Evolutionary conservation across 2,797 vertebrate species (phyloP), one percentile per base, ranked within the genome.

Genomic region (Cephalopachus bancanus): DNA sequence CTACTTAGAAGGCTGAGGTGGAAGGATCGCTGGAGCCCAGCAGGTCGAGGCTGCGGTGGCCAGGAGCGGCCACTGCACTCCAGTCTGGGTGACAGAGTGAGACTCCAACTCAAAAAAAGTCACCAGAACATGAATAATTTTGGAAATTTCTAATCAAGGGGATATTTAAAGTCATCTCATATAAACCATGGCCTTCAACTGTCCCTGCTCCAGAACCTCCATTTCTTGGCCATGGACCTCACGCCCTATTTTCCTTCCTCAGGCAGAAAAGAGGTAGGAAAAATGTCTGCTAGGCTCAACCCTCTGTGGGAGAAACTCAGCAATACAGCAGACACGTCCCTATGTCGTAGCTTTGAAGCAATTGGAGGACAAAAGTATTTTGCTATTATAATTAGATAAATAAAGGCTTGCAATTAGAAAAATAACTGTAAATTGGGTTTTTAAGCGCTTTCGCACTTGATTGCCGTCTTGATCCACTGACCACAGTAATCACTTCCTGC

Each of bases 81-180:
- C n/a, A n/a, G n/a, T n/a, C n/a, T n/a, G n/a, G n/a, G n/a, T n/a
- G n/a, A n/a, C n/a, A n/a, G n/a, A n/a, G n/a, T n/a, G n/a, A n/a
- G n/a, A n/a, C n/a, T n/a, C n/a, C n/a, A n/a, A n/a, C n/a, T n/a
- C n/a, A n/a, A n/a, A n/a, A 24, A 12, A 67, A 91, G 20, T 84
- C 37, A 87, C 30, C 37, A 67, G 75, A 83, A 55, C 57, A 88
- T 92, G 75, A 81, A 91, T 94, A 78, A 79, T 92, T 92, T 75
- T 49, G 57, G 71, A 65, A 92, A 71, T 62, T 62, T 85, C 55
- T 81, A 80, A 81, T 67, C 71, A 69, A 74, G n/a, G 28, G 16
- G 30, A 84, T 76, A 64, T 78, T 91, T 55, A 51, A 76, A 93
- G 37, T 81, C 24, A 55, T 7, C 14, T 30, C 22, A 22, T 26